Percentiles rank a stretch among this genome's conserved stretches.
Conservation (phyloP, 2,113 vertebrate species). For the Platanista minor region DNA sequence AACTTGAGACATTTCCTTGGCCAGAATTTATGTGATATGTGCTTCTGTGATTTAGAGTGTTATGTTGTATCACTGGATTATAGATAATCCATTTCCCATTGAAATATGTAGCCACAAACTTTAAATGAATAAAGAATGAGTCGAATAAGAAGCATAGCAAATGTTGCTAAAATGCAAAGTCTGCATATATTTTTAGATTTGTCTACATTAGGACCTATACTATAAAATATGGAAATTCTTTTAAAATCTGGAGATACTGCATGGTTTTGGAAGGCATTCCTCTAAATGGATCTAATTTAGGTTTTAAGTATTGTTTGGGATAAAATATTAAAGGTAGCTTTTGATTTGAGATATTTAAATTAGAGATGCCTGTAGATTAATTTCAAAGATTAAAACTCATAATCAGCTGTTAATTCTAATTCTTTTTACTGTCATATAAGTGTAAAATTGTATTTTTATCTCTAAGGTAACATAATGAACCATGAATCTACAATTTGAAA, state of each 20-base stretch:
- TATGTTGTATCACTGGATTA: not conserved
- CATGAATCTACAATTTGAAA: constrained; percentile 73
- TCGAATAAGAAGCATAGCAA: not conserved
- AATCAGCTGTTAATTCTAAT: constrained; percentile 73
- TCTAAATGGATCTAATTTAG: constrained; percentile 4
- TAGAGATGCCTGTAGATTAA: constrained; percentile 58
- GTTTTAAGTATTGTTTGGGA: constrained; percentile 48
- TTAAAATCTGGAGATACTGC: not conserved
- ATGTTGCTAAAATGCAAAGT: not conserved
- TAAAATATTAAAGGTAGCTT: constrained; percentile 59
- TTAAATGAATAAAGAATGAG: not conserved
- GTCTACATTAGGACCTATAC: not conserved
- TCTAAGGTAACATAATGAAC: constrained; percentile 71
- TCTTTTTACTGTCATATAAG: constrained; percentile 63
- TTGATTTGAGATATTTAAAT: constrained; percentile 66
- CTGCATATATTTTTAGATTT: not conserved
- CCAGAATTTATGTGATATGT: not conserved
- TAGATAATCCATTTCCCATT: not conserved
- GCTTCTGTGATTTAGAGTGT: not conserved
- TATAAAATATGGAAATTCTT: constrained; percentile 8
- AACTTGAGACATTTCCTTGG: not conserved
- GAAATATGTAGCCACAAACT: not conserved
- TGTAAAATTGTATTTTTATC: constrained; percentile 72
- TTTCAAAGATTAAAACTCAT: constrained; percentile 73
- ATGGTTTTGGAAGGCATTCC: constrained; percentile 31